Evolutionary conservation across 1,140 invertebrate genomes (phyloP), one percentile per base, ranked within the genome.

Genomic region (Drosophila arawakana): DNA sequence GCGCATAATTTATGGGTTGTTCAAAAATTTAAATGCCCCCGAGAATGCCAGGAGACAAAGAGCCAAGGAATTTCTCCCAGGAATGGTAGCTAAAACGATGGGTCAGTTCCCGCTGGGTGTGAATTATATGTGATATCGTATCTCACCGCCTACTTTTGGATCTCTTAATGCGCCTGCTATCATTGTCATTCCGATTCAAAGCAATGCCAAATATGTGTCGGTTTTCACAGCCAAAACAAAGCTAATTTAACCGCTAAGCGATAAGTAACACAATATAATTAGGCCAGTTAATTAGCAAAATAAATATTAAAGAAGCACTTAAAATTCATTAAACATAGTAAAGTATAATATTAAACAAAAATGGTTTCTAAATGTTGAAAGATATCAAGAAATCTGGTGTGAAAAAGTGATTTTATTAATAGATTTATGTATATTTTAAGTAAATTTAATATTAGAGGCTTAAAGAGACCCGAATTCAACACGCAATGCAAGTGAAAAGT

Each of bases 1-100:
- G 84, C 83, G 76, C 84, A 89, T 89, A 89, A 89, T 89, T 89
- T 89, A 89, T 89, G 74, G 84, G 84, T 89, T 82, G 80, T 74
- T 89, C 77, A 76, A 89, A 79, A 89, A 89, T 89, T 81, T 89
- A 89, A 89, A 89, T 89, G 84, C 84, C 84, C 84, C 65, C 68
- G 84, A 89, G 84, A 86, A 78, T 86, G 83, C 78, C 69, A 50
- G 61, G 66, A 80, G 76, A 82, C 80, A 83, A 72, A 83, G 66
- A 65, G 58, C 60, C 72, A 78, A 66, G 52, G 73, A 72, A 78
- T 78, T 76, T 47, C 73, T 52, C 50, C 18, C 41, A 67, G 62
- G 69, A 35, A 11, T 49, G 43, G 11, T 34, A 30, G 10, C 60
- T 57, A 49, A 57, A 74, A 43, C 72, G 47, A 37, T 50, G 66